Base-by-base conservation (phyloP, 1,140 invertebrate genomes). In the Polyergus mexicanus region DNA sequence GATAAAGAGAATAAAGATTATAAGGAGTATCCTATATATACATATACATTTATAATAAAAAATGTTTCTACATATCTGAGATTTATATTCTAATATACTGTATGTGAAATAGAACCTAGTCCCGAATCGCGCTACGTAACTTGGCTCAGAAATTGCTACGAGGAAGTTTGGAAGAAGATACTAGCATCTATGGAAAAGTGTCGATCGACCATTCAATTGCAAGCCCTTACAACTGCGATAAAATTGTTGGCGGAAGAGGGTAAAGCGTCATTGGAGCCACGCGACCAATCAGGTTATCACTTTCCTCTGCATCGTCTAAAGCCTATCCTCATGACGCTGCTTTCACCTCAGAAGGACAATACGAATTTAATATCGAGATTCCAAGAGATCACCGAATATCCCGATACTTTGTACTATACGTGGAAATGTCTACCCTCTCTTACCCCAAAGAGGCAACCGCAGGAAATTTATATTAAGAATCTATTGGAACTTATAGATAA, bases 401-500 rank as follows among this genome's bases (percentile, higher is more conserved):
- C 96, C 86, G 97, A 98, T 92, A 95, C 97, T 38, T 88, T 97
- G 19, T 96, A 96, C 87, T 94, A 95, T 84, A 94, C 95, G 6
- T 96, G 97, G 94, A 96, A 96, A 90, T 91, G 96, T 28, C 92
- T 97, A 87, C 95, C 95, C 6, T 93, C 94, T n/a, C 76, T 97
- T 44, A 96, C 95, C 54, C 94, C 95, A 10, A 96, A 96, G 91
- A 94, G 94, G 25, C 96, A 96, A 62, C 96, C 96, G 44, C 96
- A 95, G 68, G 95, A 96, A 86, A 92, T 95, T 58, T 97, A 97
- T 91, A 96, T 97, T 77, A 95, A 96, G 81, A 98, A 98, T 94
- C 96, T 97, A 88, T 93, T 98, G 38, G 95, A 96, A 74, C 92
- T 98, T 22, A 90, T 98, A 41, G 96, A 97, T 91, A 96, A 96